Evolutionary conservation across 2,888 invertebrate species (phyloP).

Genomic region (Euplagia quadripunctaria): DNA sequence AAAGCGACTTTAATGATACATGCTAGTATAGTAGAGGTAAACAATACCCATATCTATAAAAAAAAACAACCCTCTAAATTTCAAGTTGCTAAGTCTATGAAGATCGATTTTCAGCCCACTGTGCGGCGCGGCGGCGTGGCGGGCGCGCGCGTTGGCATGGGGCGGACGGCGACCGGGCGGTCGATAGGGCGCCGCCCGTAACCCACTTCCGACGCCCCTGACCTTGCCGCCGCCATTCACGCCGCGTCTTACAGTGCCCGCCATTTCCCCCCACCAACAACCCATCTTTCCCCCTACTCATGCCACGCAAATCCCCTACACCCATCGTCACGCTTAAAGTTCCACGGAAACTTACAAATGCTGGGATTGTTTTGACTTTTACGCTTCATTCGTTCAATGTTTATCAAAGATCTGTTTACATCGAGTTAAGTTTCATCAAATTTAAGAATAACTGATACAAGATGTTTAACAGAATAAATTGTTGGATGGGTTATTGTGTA

Average conservation of each 20-base stretch:
- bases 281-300: slow-evolving; percentile 27
- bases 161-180: slow-evolving; percentile 62
- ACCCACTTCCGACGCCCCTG: slow-evolving; percentile 87
- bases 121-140: slow-evolving; percentile 48
- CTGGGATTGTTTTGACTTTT: slow-evolving; percentile 66
- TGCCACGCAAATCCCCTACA: slow-evolving; percentile 31
- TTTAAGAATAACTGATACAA: not conserved
- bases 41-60: too few species aligned
- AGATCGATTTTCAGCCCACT: too few species aligned
- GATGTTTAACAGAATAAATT: not conserved
- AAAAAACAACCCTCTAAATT: too few species aligned
- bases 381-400: slow-evolving; percentile 62
- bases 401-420: slow-evolving; percentile 56
- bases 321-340: slow-evolving; percentile 50
- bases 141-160: slow-evolving; percentile 40
- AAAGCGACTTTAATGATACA: too few species aligned
- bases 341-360: slow-evolving; percentile 67
- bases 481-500: not conserved
- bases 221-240: slow-evolving; percentile 86
- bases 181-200: slow-evolving; percentile 86
- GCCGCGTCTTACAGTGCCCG: slow-evolving; percentile 74
- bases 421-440: slow-evolving; percentile 30
- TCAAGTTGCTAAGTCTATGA: too few species aligned
- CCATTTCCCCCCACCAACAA: slow-evolving; percentile 46
- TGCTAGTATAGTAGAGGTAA: too few species aligned